Evolutionary conservation across 2,797 vertebrate species (phyloP), one percentile per base, ranked within the genome.

Genomic region (Coregonus ussuriensis): DNA sequence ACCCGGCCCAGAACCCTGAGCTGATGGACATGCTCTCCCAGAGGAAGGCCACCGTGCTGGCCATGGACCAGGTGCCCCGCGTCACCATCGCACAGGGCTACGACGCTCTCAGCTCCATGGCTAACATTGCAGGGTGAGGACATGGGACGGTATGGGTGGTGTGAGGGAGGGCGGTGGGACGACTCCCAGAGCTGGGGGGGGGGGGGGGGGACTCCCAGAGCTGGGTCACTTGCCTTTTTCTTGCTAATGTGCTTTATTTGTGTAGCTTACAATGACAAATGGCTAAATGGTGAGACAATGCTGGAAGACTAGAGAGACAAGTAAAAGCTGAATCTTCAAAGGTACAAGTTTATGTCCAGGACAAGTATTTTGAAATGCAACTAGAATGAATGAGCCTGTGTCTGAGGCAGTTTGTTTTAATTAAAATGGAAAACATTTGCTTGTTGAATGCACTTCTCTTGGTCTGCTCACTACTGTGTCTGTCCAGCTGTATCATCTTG

Each of bases 1-100:
- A 95, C 84, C 94, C 94, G 0, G 93, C 94, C 77, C 94, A 95
- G 89, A 96, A 96, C 83, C 82, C 93, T 0, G 94, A 95, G 78
- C 91, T 96, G 47, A 90, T 95, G 92, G 91, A 91, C 33, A 83
- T 88, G 82, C 88, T 95, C 66, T 88, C 90, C 71, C 87, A 92
- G 80, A 92, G 92, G 79, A 95, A 93, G 77, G 83, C 93, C 86
- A 95, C 93, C 0, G 90, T 95, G 59, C 74, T 96, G 83, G 95
- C 94, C n/a, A 95, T 94, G 94, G 95, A 95, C 81, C 93, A 95
- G 87, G 95, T 95, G 51, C 93, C 95, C 56, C 79, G 95, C 69
- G 95, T 96, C 81, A 96, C 96, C 72, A 96, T 96, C 9, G 95
- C 95, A 29, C 96, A 96, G 89, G 95, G 95, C 76, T 95, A 86